Evolutionary conservation across 2,888 invertebrate genomes (phyloP), one percentile per base, ranked within the genome.

Genomic region (Drosophila pseudotalamancana): DNA sequence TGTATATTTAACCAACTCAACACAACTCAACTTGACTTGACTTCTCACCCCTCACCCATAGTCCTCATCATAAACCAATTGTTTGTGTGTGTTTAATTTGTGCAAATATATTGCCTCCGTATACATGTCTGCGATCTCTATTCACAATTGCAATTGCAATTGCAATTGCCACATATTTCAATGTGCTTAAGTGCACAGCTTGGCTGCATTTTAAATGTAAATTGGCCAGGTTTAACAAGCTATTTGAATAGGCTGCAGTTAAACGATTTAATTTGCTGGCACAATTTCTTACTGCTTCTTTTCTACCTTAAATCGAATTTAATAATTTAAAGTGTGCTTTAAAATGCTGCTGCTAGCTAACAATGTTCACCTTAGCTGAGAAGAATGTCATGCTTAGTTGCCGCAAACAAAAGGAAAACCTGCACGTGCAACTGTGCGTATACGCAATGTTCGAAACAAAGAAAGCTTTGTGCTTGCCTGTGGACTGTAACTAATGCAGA

Each of bases 371-470:
- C 6, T 6, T 34, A n/a, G 6, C 29, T 11, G 4, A 11, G 14
- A 34, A 6, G 45, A 63, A 59, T 70, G 55, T 70, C 57, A 62
- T 40, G 57, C 49, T 54, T 21, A 31, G 49, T 48, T 63, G 51
- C 65, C 72, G 14, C 55, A 31, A 66, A 59, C 55, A 16, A 34
- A 29, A 4, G 5, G 3, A 32, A 43, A 34, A 21, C 34, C 29
- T 68, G 49, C 45, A 65, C 64, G 81, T 77, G 57, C 69, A 79
- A 62, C 82, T 64, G 61, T 74, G 78, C 82, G 79, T 84, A 78
- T 80, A 75, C 75, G 72, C 70, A 74, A 81, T 69, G 63, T 61
- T 21, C 8, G 3, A 14, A 64, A 69, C 46, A 72, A 61, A 70
- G 46, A 31, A 37, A 27, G 46, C 55, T 66, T 81, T 81, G 78